Evolutionary conservation across 2,888 invertebrate genomes (phyloP), one percentile per base, ranked within the genome.

Genomic region (Drosophila leonis): DNA sequence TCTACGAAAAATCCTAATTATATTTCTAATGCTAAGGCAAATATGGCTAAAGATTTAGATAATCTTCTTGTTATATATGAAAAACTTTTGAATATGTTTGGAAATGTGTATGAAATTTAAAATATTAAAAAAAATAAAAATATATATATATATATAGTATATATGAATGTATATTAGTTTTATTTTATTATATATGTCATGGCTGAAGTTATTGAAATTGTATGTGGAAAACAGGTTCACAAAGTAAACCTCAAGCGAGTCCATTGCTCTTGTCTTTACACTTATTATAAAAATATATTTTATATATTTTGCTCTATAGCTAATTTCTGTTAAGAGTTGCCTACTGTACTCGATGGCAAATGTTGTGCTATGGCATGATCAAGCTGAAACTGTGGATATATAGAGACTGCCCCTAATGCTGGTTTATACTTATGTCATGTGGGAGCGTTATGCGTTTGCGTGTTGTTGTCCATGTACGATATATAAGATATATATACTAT

Each of bases 381-480:
- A 39, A 39, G 51, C 60, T 39, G 55, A 18, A 31, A 29, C 1
- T 9, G 29, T 15, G n/a, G 8, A 13, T 24, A 15, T 35, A 35
- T 20, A 5, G 37, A 15, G 74, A 69, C 69, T 76, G 69, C 74
- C 74, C 78, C 78, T 48, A 69, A 60, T 64, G 68, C 55, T 39
- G n/a, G 27, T 39, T 44, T n/a, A n/a, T n/a, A n/a, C 39, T 13
- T 18, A 46, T 48, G 56, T 78, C 74, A 31, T 62, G 60, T 52
- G 18, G 18, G 20, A 65, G 65, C 55, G 66, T 72, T 56, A 54
- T 56, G 60, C 56, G 75, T 76, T 42, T 37, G 54, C 39, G 56
- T 66, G 59, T 64, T 74, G 66, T 78, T 71, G 75, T 77, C 71
- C 75, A 63, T 55, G 77, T 78, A 61, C 63, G 62, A 56, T 67